Conservation (phyloP, 2,797 vertebrate genomes). For the Halcyon chelicuti region DNA sequence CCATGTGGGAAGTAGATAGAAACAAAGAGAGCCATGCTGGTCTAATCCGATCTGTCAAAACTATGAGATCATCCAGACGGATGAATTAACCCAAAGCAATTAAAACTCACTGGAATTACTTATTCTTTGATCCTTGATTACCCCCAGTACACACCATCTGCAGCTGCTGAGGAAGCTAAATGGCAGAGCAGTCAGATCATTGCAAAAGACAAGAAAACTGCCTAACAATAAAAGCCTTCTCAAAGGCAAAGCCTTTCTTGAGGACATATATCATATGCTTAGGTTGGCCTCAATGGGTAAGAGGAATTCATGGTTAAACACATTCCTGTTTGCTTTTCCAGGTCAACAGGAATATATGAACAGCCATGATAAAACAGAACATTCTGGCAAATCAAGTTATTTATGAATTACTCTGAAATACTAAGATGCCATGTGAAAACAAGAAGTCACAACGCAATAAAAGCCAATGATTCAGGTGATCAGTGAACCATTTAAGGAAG, state of each 20-base stretch:
- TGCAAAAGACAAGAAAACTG: neutral
- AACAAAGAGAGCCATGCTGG: neutral
- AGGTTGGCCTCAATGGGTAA: neutral
- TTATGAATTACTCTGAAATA: neutral
- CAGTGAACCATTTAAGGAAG: neutral
- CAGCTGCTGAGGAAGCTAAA: constrained; percentile 16
- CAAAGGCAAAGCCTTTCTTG: neutral
- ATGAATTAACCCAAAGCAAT: constrained; percentile 7
- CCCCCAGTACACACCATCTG: neutral
- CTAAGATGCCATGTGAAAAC: neutral
- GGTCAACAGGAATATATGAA: neutral
- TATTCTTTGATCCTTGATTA: constrained; percentile 34
- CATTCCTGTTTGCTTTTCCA: neutral
- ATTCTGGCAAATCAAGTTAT: neutral
- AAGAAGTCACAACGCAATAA: neutral
- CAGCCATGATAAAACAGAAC: neutral
- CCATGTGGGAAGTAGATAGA: neutral
- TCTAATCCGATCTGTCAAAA: constrained; percentile 10
- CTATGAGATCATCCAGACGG: neutral
- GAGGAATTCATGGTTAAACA: neutral
- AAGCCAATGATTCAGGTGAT: neutral
- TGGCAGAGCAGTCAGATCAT: neutral
- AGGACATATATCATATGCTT: neutral
- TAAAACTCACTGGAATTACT: neutral
- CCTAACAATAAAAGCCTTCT: neutral